Base-by-base conservation (phyloP, 2,113 vertebrate genomes). In the Pseudorasbora parva region DNA sequence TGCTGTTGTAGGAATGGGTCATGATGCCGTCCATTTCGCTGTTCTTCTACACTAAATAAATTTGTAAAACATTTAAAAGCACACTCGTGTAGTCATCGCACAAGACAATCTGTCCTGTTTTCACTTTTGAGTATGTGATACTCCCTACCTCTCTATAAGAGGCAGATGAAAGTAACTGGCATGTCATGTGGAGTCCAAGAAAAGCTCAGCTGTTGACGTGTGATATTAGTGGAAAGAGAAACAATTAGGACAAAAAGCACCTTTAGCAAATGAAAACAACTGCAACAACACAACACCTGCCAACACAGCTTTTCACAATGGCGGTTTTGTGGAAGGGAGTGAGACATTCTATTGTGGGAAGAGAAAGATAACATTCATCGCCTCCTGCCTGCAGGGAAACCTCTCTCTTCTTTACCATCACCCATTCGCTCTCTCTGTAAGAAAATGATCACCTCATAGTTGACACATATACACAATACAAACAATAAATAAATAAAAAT, bases 161-260 rank as follows among this genome's bases (percentile, higher is more conserved):
- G 57, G 23, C 76, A 45, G 56, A 57, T 59, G 30, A 78, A 73
- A 15, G 43, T 12, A 27, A 25, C 41, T 37, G 47, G 8, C 17
- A 30, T 59, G 14, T 49, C 41, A 79, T 49, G 59, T 79, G 41
- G 23, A 15, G 59, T 79, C 17, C 43, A 12, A 30, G 41, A 12
- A 30, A 79, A 79, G 77, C 77, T 79, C 15, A 33, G 59, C 41
- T 49, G 77, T 79, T 79, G 66, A 21, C 45, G 43, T 64, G 77
- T 79, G 43, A 66, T 47, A 59, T 66, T 49, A 69, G 64, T 81
- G 47, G 78, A 81, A 81, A 81, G 30, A 69, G 62, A 51, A 81
- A 56, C 78, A 69, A 41, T 37, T 17, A 49, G 27, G 64, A 81
- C n/a, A 81, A 81, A 78, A 66, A 33, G 59, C 59, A 79, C 43